Conservation (phyloP, 2,888 invertebrate species). For the Frankliniella fusca region DNA sequence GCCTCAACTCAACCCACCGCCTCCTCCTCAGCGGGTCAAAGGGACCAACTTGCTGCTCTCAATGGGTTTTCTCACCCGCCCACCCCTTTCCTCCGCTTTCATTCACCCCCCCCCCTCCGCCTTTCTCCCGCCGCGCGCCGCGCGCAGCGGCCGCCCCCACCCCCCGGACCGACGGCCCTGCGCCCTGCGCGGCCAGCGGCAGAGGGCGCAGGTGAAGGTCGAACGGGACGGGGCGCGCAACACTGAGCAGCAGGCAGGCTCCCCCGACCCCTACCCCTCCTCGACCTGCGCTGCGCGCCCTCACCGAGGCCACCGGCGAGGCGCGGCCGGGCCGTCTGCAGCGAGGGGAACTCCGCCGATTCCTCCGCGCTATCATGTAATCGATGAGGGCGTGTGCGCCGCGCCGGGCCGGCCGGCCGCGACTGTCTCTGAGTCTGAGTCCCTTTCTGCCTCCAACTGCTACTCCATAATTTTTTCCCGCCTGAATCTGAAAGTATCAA, state of each 20-base stretch:
- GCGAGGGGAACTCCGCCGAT: too few relatives aligned
- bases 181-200: neutral
- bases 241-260: neutral
- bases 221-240: neutral
- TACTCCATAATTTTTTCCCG: too few relatives aligned
- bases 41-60: neutral
- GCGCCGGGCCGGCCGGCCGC: too few relatives aligned
- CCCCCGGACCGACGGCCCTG: neutral
- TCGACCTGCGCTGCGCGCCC: too few relatives aligned
- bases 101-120: neutral
- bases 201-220: slow-evolving; percentile 21
- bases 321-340: too few relatives aligned
- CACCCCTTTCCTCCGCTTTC: neutral
- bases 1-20: neutral
- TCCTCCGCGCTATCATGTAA: too few relatives aligned
- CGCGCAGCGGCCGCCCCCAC: neutral
- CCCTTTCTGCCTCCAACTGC: neutral
- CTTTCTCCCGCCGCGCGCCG: neutral
- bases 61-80: slow-evolving; percentile 19
- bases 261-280: too few relatives aligned
- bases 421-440: neutral
- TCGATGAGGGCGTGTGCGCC: too few relatives aligned
- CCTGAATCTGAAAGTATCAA: too few relatives aligned
- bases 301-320: too few relatives aligned
- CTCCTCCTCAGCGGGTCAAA: neutral